Base-by-base conservation (phyloP, 2,113 vertebrate species). In the Hypocryptadius cinnamomeus region DNA sequence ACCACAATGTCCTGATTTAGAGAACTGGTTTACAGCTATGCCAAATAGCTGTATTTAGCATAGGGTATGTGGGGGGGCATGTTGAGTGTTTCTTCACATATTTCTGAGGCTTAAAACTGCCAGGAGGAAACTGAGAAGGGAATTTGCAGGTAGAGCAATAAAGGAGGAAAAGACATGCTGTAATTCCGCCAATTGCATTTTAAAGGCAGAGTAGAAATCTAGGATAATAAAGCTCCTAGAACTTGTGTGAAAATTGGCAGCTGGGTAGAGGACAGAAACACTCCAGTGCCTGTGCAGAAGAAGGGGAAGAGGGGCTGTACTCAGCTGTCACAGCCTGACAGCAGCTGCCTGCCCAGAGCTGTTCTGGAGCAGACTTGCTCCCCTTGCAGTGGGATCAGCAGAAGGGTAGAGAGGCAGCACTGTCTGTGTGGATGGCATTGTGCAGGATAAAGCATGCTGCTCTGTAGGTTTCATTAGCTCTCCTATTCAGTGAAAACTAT, bases 131-230 rank as follows among this genome's bases (percentile, higher is more conserved):
- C 31, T 21, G 48, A 61, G 42, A 76, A 64, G 69, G 40, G 54
- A 77, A 89, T 82, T 59, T 91, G 39, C 54, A 77, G 53, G 47
- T 70, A 82, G 30, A 82, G 42, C 42, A 89, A 59, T 83, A 89
- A 91, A 61, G 15, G 25, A 91, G 13, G 39, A 85, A 91, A 82
- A 69, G 23, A n/a, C 24, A 63, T 39, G 37, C 40, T 69, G 31
- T 90, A 85, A 89, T 85, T 89, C 86, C 81, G 45, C 61, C 89
- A 87, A 65, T 72, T 61, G 23, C 44, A 57, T n/a, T 76, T 89
- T 79, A 72, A 84, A 93, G 82, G 48, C 50, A 64, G 70, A 48
- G 48, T 57, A 64, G 37, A 79, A 92, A 69, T 42, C n/a, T 51
- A 57, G 23, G 13, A 85, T 66, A 80, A 77, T 42, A 70, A 83